These are phyloP conservation scores for Pithys albifrons DNA, from an alignment of 2,113 vertebrate species.

Conservation along the genomic window DNA sequence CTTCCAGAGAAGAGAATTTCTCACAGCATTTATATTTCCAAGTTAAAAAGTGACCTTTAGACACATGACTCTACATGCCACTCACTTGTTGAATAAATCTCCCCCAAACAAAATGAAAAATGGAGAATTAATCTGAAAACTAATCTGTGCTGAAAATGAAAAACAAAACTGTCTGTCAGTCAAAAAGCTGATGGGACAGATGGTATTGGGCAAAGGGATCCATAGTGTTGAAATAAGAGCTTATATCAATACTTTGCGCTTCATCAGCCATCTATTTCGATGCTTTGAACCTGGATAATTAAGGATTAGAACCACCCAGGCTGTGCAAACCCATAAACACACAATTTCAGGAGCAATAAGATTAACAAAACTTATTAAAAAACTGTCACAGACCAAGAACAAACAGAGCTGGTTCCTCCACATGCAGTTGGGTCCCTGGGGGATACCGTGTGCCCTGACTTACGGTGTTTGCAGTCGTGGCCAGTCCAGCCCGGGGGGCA, in stretches of 20 bases:
- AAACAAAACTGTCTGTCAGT: conserved; percentile 42
- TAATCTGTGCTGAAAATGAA: conserved; percentile 52
- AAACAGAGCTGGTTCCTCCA: neutral
- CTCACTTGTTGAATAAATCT: conserved; percentile 56
- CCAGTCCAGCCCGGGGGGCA: conserved; percentile 47
- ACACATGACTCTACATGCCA: neutral
- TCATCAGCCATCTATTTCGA: conserved; percentile 66
- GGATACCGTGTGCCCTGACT: neutral
- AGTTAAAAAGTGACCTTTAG: conserved; percentile 46
- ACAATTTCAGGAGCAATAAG: conserved; percentile 49
- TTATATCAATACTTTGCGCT: conserved; percentile 64
- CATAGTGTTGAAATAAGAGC: conserved; percentile 55
- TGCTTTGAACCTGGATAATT: conserved; percentile 64
- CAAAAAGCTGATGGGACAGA: conserved; percentile 31
- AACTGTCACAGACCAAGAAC: conserved; percentile 20
- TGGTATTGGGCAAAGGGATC: conserved; percentile 48
- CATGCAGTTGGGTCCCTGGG: neutral
- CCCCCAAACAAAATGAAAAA: conserved; percentile 48
- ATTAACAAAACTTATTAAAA: conserved; percentile 51
- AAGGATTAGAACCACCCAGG: conserved; percentile 66
- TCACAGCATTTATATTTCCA: conserved; percentile 46
- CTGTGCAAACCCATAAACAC: conserved; percentile 53
- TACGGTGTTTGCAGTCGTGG: conserved; percentile 5
- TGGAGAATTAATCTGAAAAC: conserved; percentile 44
- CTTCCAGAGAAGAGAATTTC: conserved; percentile 22